Conservation (phyloP, 2,113 vertebrate species). For the Hoplias malabaricus region DNA sequence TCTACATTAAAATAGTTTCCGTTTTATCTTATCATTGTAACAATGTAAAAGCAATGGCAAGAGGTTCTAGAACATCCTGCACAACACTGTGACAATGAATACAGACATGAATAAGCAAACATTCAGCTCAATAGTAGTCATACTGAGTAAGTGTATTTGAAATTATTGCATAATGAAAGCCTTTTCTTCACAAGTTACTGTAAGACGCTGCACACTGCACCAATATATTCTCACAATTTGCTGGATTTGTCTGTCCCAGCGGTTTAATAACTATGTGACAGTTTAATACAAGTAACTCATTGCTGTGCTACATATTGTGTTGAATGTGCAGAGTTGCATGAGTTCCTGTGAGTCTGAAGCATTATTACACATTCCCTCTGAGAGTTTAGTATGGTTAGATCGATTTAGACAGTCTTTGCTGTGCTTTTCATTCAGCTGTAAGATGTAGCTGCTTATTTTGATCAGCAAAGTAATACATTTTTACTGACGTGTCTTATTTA, state of each 20-base stretch:
- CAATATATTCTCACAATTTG: background rate
- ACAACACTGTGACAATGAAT: background rate
- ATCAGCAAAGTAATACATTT: background rate
- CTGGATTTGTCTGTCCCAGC: background rate
- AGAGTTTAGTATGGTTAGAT: background rate
- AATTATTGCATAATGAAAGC: background rate
- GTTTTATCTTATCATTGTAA: background rate
- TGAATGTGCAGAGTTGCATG: background rate
- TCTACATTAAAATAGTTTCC: background rate
- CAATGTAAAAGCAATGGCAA: background rate
- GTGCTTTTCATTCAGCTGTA: background rate
- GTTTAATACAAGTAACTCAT: constrained; percentile 4
- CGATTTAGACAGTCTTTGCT: background rate
- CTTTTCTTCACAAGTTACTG: background rate
- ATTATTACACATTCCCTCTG: background rate
- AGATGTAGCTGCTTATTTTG: background rate
- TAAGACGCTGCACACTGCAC: background rate
- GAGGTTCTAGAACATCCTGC: background rate
- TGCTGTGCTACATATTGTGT: background rate
- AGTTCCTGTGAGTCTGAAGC: background rate
- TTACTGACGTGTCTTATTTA: no score
- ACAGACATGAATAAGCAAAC: background rate
- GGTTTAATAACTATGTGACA: constrained; percentile 25
- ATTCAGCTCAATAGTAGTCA: background rate
- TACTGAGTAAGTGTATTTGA: background rate